These are phyloP conservation scores for Tiphia femorata DNA, from an alignment of 2,888 invertebrate species.

Conservation along the genomic window DNA sequence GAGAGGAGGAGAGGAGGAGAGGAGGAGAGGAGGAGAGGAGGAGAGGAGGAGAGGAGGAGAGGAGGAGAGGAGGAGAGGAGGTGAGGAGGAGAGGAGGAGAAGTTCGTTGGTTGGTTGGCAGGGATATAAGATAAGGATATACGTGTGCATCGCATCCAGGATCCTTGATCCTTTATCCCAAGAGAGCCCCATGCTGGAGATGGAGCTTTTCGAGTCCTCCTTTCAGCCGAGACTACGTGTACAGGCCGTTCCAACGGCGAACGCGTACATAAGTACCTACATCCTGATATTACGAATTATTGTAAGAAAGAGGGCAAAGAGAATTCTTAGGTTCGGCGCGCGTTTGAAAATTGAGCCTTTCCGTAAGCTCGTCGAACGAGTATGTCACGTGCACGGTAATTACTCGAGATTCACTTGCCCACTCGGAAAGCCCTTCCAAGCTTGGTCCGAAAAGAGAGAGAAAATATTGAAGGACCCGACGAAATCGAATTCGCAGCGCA, in stretches of 20 bases:
- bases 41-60: slow-evolving; percentile 17
- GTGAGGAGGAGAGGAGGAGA: slow-evolving; percentile 17
- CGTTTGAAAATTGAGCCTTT: no score
- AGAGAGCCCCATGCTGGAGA: slow-evolving; percentile 53
- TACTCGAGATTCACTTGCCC: no score
- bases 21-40: slow-evolving; percentile 15
- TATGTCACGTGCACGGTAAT: no score
- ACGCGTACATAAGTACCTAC: neutral
- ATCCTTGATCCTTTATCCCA: slow-evolving; percentile 61
- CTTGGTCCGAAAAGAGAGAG: no score
- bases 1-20: slow-evolving; percentile 17
- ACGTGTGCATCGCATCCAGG: slow-evolving; percentile 56
- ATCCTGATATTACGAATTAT: no score
- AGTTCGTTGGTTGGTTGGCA: slow-evolving; percentile 42
- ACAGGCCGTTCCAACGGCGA: slow-evolving; percentile 36
- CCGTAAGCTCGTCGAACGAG: no score
- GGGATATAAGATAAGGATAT: slow-evolving; percentile 59
- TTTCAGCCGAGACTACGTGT: slow-evolving; percentile 47
- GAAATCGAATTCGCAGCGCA: no score
- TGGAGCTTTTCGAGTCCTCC: slow-evolving; percentile 55
- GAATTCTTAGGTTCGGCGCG: no score
- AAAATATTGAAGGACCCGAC: no score
- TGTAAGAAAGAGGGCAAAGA: no score
- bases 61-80: slow-evolving; percentile 4
- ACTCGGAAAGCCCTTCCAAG: no score